Percentiles rank a stretch among this genome's conserved stretches.
Evolutionary conservation across 2,888 invertebrate genomes (phyloP).

Genomic region (Azorinus chamasolen): DNA sequence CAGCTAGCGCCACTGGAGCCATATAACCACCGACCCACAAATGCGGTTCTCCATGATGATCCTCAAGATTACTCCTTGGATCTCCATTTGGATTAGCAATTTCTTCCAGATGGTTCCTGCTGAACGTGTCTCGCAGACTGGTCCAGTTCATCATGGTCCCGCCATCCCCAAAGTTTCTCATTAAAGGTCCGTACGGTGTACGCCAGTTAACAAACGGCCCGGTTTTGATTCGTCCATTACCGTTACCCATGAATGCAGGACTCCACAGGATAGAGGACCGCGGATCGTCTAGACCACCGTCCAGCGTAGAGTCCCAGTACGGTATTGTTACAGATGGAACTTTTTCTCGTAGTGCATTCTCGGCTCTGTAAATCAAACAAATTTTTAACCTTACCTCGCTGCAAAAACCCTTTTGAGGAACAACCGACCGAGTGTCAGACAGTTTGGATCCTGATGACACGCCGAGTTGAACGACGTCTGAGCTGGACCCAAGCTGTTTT

Average conservation of each 20-base stretch:
- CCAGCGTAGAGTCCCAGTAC: constrained; percentile 74
- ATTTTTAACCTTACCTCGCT: neutral
- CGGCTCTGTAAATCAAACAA: constrained; percentile 57
- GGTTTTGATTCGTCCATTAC: constrained; percentile 65
- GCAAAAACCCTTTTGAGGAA: too few relatives aligned
- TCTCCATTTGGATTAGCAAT: constrained; percentile 66
- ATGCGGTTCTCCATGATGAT: constrained; percentile 70
- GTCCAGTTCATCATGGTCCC: constrained; percentile 70
- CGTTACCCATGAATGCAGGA: constrained; percentile 67
- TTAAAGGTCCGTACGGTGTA: constrained; percentile 69
- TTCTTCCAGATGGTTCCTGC: constrained; percentile 57
- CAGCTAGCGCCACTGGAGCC: constrained; percentile 75
- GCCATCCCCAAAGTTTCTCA: constrained; percentile 70
- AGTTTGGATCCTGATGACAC: too few relatives aligned
- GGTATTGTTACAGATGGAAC: constrained; percentile 68
- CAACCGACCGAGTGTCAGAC: too few relatives aligned
- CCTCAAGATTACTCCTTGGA: constrained; percentile 66
- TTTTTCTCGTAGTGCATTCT: constrained; percentile 72
- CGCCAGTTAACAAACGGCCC: constrained; percentile 72
- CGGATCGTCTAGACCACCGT: constrained; percentile 61
- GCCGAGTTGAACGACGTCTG: too few relatives aligned
- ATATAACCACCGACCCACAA: constrained; percentile 78
- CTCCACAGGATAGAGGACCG: constrained; percentile 67
- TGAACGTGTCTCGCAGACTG: constrained; percentile 62
- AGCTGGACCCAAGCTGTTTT: too few relatives aligned